A percentile compares a stretch with the other conserved stretches of the same genome.
Conservation (phyloP, 1,140 invertebrate genomes). For the Zaprionus davidi region DNA sequence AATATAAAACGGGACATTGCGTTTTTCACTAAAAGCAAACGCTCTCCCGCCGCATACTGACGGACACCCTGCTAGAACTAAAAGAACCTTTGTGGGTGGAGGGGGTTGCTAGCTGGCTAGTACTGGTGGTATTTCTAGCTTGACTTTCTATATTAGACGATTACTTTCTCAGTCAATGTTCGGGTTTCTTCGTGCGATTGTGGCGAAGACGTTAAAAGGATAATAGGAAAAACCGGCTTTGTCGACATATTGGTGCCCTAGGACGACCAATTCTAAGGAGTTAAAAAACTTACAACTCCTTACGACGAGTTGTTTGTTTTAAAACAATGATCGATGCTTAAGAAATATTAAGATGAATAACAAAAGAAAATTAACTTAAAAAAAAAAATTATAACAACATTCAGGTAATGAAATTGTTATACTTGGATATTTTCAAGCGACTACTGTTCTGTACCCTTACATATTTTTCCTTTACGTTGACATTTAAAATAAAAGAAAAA, state of each 20-base stretch:
- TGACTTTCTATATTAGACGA: slow-evolving; percentile 17
- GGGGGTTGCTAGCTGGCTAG: slow-evolving; percentile 38
- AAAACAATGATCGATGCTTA: background rate
- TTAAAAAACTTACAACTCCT: background rate
- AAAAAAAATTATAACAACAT: too few relatives aligned
- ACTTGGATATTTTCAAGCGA: background rate
- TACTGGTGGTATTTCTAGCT: slow-evolving; percentile 36
- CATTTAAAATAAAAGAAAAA: slow-evolving; percentile 17
- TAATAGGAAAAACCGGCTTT: slow-evolving; percentile 15
- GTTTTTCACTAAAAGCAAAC: slow-evolving; percentile 52
- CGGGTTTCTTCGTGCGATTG: slow-evolving; percentile 48
- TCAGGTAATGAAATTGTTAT: background rate
- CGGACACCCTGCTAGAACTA: slow-evolving; percentile 7
- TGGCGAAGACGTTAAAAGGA: slow-evolving; percentile 16
- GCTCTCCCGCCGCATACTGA: slow-evolving; percentile 20
- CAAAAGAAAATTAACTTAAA: too few relatives aligned
- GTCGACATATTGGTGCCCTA: slow-evolving; percentile 14
- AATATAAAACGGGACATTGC: slow-evolving; percentile 77
- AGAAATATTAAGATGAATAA: background rate
- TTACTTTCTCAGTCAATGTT: slow-evolving; percentile 47
- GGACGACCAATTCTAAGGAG: background rate
- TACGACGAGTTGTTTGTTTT: background rate
- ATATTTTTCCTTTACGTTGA: background rate
- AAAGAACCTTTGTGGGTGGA: background rate
- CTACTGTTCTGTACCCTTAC: background rate